Evolutionary conservation across 2,888 invertebrate genomes (phyloP).

Genomic region (Spilosoma lubricipeda): DNA sequence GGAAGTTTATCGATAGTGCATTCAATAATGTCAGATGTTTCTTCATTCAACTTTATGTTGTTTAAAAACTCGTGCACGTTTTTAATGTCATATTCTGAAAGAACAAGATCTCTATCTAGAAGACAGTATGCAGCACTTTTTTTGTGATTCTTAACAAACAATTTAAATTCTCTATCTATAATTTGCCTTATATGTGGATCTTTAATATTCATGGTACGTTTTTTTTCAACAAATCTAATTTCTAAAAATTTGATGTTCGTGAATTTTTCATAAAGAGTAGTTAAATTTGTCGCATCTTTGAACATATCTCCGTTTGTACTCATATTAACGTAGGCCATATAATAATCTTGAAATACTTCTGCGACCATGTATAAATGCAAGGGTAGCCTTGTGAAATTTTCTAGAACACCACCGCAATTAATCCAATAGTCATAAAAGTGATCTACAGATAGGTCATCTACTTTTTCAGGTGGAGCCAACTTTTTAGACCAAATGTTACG

Average conservation of each 20-base stretch:
- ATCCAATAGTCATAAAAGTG: slow-evolving; percentile 1
- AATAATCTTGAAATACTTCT: slow-evolving; percentile 28
- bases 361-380: slow-evolving; percentile 42
- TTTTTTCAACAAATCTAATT: slow-evolving; percentile 37
- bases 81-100: slow-evolving; percentile 19
- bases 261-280: slow-evolving; percentile 31
- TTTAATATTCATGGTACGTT: slow-evolving; percentile 19
- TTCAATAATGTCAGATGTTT: slow-evolving; percentile 39
- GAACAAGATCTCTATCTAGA: slow-evolving; percentile 11
- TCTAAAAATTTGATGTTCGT: slow-evolving; percentile 32
- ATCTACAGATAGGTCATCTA: background rate
- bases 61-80: slow-evolving; percentile 16
- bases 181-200: slow-evolving; percentile 29
- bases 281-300: slow-evolving; percentile 7
- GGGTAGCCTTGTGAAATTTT: slow-evolving; percentile 34
- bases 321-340: slow-evolving; percentile 10
- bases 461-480: background rate
- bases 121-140: slow-evolving; percentile 27
- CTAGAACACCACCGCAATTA: background rate
- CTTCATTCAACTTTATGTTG: slow-evolving; percentile 19
- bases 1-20: slow-evolving; percentile 20
- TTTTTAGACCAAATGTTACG: slow-evolving; percentile 27
- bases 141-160: slow-evolving; percentile 28
- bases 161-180: slow-evolving; percentile 17
- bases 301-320: background rate